Conservation (phyloP, 2,888 invertebrate genomes). For the Cerceris ruficornis region DNA sequence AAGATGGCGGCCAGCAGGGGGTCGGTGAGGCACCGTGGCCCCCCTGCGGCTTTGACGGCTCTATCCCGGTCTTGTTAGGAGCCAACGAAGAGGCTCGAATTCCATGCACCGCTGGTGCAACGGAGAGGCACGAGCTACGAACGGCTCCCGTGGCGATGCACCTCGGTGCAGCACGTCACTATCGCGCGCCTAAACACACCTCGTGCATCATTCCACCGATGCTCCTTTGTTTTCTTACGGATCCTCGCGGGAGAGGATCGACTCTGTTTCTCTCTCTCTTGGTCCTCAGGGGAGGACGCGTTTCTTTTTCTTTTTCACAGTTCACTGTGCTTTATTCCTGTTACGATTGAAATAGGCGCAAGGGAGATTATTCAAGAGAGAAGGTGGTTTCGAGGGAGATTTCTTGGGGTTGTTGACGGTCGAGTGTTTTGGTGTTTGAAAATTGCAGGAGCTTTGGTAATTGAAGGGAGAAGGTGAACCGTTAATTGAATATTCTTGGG, state of each 20-base stretch:
- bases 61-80: slow-evolving; percentile 79
- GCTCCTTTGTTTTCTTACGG: slow-evolving; percentile 74
- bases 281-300: neutral
- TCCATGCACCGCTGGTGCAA: slow-evolving; percentile 46
- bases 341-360: too few species aligned
- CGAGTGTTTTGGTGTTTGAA: too few species aligned
- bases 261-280: neutral
- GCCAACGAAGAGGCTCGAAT: slow-evolving; percentile 55
- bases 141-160: slow-evolving; percentile 80
- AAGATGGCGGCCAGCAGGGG: slow-evolving; percentile 81
- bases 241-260: slow-evolving; percentile 8
- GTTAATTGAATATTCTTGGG: neutral
- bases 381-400: too few species aligned
- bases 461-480: too few species aligned
- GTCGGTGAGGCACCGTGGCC: slow-evolving; percentile 77
- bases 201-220: slow-evolving; percentile 79
- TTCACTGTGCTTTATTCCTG: too few species aligned
- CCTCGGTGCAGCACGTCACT: slow-evolving; percentile 76
- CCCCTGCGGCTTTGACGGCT: slow-evolving; percentile 82
- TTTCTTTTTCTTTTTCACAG: neutral
- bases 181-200: slow-evolving; percentile 81
- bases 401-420: too few species aligned
- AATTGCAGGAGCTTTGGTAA: too few species aligned
- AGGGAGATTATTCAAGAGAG: too few species aligned
- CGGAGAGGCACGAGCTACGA: slow-evolving; percentile 63